Evolutionary conservation across 2,888 invertebrate species (phyloP), one percentile per base, ranked within the genome.

Genomic region (Andrena camellia): DNA sequence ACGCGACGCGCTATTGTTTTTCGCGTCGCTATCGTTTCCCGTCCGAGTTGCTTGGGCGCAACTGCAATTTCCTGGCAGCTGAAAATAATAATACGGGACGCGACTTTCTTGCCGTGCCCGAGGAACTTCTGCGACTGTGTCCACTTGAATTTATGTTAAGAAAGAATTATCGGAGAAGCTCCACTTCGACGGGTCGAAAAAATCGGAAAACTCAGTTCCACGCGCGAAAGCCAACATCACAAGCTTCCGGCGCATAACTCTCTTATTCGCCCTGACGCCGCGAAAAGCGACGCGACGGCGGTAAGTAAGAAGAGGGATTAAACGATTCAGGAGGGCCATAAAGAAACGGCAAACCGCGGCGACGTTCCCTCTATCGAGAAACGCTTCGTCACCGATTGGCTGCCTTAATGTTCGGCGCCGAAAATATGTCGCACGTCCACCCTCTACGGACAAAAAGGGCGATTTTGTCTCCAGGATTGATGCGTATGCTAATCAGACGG

Each of bases 401-500:
- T 35, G 48, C n/a, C 50, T 31, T 78, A 74, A 78, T 78, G 84
- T 71, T 70, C 75, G 35, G 20, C 72, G 63, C 50, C 66, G 78
- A 77, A 81, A 85, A 85, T 85, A 83, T 83, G 85, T 83, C 81
- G 59, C 48, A 17, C 60, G 52, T 23, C 52, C 10, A 50, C 8
- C 17, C 33, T n/a, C 48, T 17, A n/a, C 17, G 6, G 66, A 42
- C 66, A 81, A 83, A 71, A 84, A 76, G 26, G 71, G 29, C 48
- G 17, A 71, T 29, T 59, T 66, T 48, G 75, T 60, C 68, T 20
- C 20, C 48, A 75, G 80, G 74, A 84, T 85, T 78, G 84, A 85
- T 81, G 85, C 70, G 77, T 84, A 81, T 81, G 84, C 81, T 84
- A 85, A 84, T 84, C 85, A 73, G 72, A 33, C 71, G 76, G 62